Conservation (phyloP, 2,113 vertebrate species). For the Takifugu bimaculatus region DNA sequence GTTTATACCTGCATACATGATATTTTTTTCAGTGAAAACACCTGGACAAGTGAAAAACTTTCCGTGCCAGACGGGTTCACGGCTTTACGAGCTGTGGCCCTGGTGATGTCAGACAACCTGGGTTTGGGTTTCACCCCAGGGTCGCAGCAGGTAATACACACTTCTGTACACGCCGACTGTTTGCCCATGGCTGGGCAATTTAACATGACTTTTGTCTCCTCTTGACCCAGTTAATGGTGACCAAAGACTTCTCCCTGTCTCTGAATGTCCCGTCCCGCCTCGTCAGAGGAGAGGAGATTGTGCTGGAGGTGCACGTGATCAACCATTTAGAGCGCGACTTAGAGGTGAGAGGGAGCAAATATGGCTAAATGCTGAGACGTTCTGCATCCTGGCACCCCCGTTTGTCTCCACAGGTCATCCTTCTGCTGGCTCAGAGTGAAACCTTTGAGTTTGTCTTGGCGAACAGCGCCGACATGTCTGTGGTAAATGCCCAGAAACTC, state of each 20-base stretch:
- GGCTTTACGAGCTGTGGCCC: slow-evolving; percentile 77
- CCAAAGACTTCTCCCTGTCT: slow-evolving; percentile 84
- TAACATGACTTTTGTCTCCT: no score
- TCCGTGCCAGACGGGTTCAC: slow-evolving; percentile 80
- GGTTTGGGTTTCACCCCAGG: slow-evolving; percentile 74
- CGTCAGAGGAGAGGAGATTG: slow-evolving; percentile 83
- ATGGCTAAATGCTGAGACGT: no score
- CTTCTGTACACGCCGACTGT: no score
- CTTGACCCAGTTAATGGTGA: slow-evolving; percentile 72
- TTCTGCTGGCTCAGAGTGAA: slow-evolving; percentile 74
- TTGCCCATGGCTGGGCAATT: no score
- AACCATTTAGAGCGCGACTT: slow-evolving; percentile 79
- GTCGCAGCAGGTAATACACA: slow-evolving; percentile 72
- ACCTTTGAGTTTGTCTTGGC: slow-evolving; percentile 77
- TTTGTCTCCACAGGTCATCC: slow-evolving; percentile 72
- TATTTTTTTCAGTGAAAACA: slow-evolving; percentile 59
- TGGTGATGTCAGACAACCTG: slow-evolving; percentile 78
- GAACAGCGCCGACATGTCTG: slow-evolving; percentile 62
- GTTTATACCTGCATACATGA: background rate
- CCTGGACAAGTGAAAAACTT: slow-evolving; percentile 63
- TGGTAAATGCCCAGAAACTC: slow-evolving; percentile 66
- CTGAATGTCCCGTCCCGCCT: slow-evolving; percentile 80
- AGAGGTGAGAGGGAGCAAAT: slow-evolving; percentile 70
- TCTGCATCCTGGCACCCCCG: no score
- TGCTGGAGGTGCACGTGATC: slow-evolving; percentile 83